A percentile compares a stretch with the other conserved stretches of the same genome.
phyloP scores from a whole-genome alignment of 2,113 vertebrate genomes.

The Ciconia boyciana region DNA sequence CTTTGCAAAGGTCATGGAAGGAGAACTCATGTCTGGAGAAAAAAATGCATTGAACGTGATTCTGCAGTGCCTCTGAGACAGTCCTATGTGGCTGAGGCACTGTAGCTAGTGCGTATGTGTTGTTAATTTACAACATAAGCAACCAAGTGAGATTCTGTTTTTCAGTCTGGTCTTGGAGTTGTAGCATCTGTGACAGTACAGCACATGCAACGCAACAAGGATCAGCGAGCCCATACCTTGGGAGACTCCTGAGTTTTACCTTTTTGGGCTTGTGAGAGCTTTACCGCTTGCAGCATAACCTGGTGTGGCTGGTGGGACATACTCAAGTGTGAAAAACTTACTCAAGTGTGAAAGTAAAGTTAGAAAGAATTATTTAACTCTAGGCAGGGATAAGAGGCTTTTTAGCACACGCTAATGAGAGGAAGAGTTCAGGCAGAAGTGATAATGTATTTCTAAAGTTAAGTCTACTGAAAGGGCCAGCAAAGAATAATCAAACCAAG shows the following conservation, averaged over 20 bases:
- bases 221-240: rapidly evolving
- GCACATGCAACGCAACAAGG: background rate
- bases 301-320: background rate
- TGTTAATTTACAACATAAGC: background rate
- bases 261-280: background rate
- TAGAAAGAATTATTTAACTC: background rate
- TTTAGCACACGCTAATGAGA: background rate
- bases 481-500: background rate
- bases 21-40: background rate
- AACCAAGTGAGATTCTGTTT: background rate
- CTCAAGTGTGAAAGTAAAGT: background rate
- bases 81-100: background rate
- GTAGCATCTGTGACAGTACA: background rate
- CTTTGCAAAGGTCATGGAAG: background rate
- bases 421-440: background rate
- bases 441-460: background rate
- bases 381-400: background rate
- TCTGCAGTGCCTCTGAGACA: background rate
- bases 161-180: background rate
- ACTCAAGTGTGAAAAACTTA: background rate
- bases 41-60: background rate
- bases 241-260: background rate
- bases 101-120: background rate
- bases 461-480: background rate
- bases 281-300: background rate